Conservation (phyloP, 1,140 invertebrate species). For the Goniozus legneri region DNA sequence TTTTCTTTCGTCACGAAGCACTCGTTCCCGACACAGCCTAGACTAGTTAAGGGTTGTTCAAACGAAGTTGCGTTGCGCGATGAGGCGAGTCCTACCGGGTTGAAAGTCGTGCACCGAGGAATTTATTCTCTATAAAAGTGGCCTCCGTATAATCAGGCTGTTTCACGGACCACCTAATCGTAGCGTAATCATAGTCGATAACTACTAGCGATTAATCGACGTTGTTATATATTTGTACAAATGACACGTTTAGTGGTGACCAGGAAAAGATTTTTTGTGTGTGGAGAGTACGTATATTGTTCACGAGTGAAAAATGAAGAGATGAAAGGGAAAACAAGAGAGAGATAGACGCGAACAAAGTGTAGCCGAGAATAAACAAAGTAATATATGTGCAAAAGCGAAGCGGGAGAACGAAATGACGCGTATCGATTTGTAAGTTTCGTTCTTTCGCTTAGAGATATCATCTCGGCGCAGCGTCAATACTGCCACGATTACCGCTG, state of each 20-base stretch:
- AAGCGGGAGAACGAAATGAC: not conserved
- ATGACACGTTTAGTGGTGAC: slow-evolving; percentile 3
- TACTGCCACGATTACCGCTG: not conserved
- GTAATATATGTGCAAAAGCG: not conserved
- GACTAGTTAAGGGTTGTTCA: too few species aligned
- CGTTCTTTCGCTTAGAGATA: slow-evolving; percentile 9
- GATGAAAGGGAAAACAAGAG: not conserved
- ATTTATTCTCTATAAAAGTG: slow-evolving; percentile 6
- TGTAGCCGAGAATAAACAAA: not conserved
- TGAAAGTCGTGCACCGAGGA: too few species aligned
- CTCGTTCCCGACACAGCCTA: too few species aligned
- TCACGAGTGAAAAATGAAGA: not conserved
- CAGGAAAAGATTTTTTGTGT: slow-evolving; percentile 1
- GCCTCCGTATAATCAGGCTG: slow-evolving; percentile 10
- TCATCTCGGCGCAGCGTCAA: slow-evolving; percentile 1
- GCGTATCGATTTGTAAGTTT: not conserved
- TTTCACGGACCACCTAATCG: slow-evolving; percentile 17
- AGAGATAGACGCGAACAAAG: not conserved
- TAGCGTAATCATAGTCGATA: slow-evolving; percentile 7
- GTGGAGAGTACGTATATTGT: slow-evolving; percentile 3
- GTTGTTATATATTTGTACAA: slow-evolving; percentile 22
- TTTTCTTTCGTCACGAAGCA: too few species aligned
- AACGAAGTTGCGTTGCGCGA: too few species aligned
- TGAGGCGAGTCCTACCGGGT: too few species aligned
- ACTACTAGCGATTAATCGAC: not conserved